Conservation (phyloP, 2,888 invertebrate genomes). For the Protodeltote pygarga region DNA sequence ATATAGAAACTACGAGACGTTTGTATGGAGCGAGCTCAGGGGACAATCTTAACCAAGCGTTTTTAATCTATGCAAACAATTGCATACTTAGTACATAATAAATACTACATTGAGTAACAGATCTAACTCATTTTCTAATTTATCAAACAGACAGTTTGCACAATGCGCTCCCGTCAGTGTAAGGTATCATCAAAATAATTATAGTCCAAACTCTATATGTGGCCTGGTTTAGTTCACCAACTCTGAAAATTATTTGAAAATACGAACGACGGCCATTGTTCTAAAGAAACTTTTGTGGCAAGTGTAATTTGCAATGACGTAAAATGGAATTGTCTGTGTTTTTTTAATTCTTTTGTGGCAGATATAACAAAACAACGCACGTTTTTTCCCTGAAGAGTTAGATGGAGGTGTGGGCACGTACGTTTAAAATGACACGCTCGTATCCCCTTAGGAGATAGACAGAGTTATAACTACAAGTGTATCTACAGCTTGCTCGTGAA, state of each 20-base stretch:
- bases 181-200: constrained; percentile 40
- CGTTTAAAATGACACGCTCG: too few species aligned
- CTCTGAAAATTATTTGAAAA: constrained; percentile 16
- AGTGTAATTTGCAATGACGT: constrained; percentile 9
- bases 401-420: too few species aligned
- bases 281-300: constrained; percentile 8
- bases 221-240: constrained; percentile 15
- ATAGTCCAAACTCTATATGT: constrained; percentile 15
- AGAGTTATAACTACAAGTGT: too few species aligned
- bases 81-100: too few species aligned
- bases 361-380: too few species aligned
- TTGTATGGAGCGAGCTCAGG: too few species aligned
- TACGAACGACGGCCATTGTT: constrained; percentile 11
- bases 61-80: too few species aligned
- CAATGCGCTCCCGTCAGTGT: constrained; percentile 30
- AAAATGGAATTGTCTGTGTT: neutral
- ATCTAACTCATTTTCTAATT: constrained; percentile 22
- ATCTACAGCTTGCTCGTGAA: too few species aligned
- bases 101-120: neutral
- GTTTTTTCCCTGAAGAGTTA: too few species aligned
- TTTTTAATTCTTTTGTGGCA: neutral
- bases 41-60: too few species aligned
- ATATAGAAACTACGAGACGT: too few species aligned
- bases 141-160: constrained; percentile 27
- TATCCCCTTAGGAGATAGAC: too few species aligned